Base-by-base conservation (phyloP, 2,888 invertebrate species). In the Pristionchus fissidentatus region DNA sequence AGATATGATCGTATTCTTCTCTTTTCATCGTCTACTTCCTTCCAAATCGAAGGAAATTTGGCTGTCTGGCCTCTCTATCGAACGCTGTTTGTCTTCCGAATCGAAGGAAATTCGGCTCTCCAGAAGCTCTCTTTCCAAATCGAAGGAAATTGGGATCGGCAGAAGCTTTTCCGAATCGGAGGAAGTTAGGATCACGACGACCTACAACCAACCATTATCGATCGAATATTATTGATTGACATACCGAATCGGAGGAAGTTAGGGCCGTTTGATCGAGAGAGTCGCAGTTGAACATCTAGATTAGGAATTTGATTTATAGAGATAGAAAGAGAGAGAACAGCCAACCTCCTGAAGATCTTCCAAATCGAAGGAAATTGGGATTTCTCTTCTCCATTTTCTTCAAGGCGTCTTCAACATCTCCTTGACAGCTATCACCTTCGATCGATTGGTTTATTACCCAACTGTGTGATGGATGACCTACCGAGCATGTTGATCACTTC, bases 301-400 rank as follows among this genome's bases (percentile, higher is more conserved):
- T 10, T 10, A 22, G 22, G 4, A 77, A 49, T n/a, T n/a, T n/a
- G 7, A 13, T 10, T 32, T 73, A 22, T 10, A 19, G 15, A 10
- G 10, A 57, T 38, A n/a, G 29, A 26, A n/a, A 13, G 10, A n/a
- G 3, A 26, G 19, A 13, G n/a, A 4, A 19, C 35, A 38, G 1
- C 52, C 35, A 57, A 87, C 87, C 86, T 57, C 60, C 8, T 32
- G n/a, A 26, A 32, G 89, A 89, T 70, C 91, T 85, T 66, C 91
- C 91, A 84, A 89, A 91, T 84, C 91, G 86, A 86, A 91, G 90
- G 84, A 91, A 91, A 86, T 91, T 91, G 8, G 91, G 91, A 85
- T 91, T 91, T 84, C 91, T 88, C 85, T 91, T 91, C 81, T 91
- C 90, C 89, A 91, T 88, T 70, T 84, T 86, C 79, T 89, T 88